phyloP scores from a whole-genome alignment of 1,140 invertebrate genomes.

The Pogonomyrmex barbatus region DNA sequence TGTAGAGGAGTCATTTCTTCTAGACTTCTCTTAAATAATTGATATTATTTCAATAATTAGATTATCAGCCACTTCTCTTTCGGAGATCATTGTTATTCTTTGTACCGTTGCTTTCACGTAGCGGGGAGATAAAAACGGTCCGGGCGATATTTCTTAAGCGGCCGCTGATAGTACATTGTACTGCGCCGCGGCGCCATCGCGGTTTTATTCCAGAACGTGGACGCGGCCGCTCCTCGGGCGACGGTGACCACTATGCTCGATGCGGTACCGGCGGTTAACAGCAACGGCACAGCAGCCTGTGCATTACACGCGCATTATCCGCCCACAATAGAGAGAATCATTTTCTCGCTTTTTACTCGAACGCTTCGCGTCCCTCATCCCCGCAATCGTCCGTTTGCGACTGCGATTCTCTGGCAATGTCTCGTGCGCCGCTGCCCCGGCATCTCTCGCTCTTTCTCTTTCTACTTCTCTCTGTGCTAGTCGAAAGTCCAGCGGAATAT shows the following conservation, averaged over 20 bases:
- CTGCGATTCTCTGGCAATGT: not conserved
- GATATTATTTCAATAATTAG: not conserved
- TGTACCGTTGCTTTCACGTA: too few relatives aligned
- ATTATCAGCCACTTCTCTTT: not conserved
- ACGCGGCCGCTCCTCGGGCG: not conserved
- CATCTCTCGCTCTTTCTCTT: not conserved
- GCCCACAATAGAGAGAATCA: not conserved
- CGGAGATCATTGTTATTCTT: not conserved
- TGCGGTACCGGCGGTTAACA: not conserved
- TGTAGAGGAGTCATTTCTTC: too few relatives aligned
- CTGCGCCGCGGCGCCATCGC: not conserved
- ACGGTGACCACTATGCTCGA: not conserved
- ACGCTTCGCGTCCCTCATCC: not conserved
- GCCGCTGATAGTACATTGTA: too few relatives aligned
- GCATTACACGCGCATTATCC: constrained; percentile 16
- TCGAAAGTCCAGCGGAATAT: constrained; percentile 72
- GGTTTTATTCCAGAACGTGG: not conserved
- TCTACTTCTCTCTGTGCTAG: constrained; percentile 23
- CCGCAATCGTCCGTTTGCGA: not conserved
- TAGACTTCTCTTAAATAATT: too few relatives aligned
- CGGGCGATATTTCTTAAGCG: not conserved
- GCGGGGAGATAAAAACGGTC: too few relatives aligned
- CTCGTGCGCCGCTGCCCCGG: too few relatives aligned
- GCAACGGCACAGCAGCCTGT: not conserved
- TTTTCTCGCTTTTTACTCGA: not conserved